These are phyloP conservation scores for Setipinna tenuifilis DNA, from an alignment of 2,797 vertebrate genomes.

Conservation along the genomic window DNA sequence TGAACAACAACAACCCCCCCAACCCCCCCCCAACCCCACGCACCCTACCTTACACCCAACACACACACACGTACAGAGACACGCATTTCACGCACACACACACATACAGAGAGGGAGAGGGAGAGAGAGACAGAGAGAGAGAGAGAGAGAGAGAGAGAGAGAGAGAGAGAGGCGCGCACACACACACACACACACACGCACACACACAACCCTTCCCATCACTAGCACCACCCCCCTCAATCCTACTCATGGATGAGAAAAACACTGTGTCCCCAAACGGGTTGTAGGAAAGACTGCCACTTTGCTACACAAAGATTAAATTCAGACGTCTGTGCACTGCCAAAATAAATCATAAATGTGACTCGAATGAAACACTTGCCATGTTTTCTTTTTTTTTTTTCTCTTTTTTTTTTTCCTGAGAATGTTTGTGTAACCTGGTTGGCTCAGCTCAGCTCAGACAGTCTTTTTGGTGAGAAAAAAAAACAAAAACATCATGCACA, in stretches of 20 bases:
- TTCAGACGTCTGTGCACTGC: background rate
- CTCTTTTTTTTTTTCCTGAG: background rate
- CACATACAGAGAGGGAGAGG: no score
- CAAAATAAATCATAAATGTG: conserved; percentile 10
- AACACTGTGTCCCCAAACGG: conserved; percentile 12
- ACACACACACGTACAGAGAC: no score
- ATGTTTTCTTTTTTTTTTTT: background rate
- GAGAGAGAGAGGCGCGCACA: no score
- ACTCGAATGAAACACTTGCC: background rate
- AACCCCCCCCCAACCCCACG: no score
- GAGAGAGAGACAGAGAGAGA: no score
- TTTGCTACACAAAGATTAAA: background rate
- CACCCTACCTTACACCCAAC: no score
- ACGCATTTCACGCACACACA: no score
- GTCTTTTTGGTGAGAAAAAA: background rate
- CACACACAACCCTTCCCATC: no score
- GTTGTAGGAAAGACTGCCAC: background rate
- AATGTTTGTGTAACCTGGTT: background rate
- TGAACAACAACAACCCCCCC: background rate
- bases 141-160: no score
- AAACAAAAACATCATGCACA: background rate
- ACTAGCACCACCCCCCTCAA: background rate
- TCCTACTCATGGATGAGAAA: conserved; percentile 8
- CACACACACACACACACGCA: no score
- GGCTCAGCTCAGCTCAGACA: background rate